phyloP scores from a whole-genome alignment of 2,888 invertebrate genomes.

The Bruchidius siliquastri region DNA sequence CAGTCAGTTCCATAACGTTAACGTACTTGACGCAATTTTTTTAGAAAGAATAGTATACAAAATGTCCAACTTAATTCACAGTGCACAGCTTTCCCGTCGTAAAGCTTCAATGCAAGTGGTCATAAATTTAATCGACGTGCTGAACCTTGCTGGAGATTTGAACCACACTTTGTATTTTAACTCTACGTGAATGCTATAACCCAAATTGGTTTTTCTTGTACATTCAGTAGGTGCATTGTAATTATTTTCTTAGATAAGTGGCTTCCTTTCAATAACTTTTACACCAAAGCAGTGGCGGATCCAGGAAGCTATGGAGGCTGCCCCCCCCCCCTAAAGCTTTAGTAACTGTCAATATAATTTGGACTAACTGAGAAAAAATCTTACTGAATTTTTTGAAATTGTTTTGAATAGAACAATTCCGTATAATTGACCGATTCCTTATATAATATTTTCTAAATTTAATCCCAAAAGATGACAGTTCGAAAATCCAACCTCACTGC shows the following conservation, averaged over 20 bases:
- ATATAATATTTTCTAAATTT: no score
- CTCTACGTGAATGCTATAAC: background rate
- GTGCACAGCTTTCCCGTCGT: background rate
- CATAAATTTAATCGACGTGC: background rate
- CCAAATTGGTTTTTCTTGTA: background rate
- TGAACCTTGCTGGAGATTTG: background rate
- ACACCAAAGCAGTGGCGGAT: background rate
- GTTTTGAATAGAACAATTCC: no score
- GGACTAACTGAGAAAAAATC: no score
- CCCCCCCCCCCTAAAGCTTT: no score
- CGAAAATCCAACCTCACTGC: no score
- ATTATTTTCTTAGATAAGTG: background rate
- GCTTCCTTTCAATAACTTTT: background rate
- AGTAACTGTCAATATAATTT: no score
- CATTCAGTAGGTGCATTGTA: background rate
- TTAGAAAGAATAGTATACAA: background rate
- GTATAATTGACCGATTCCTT: no score
- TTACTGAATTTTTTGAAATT: no score
- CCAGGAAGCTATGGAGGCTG: no score
- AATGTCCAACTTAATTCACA: background rate
- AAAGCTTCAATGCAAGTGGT: background rate
- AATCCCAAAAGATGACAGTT: no score
- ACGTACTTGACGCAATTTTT: no score
- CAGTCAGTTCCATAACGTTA: no score
- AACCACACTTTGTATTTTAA: background rate